Evolutionary conservation across 2,113 vertebrate genomes (phyloP).

Genomic region (Scomber scombrus): DNA sequence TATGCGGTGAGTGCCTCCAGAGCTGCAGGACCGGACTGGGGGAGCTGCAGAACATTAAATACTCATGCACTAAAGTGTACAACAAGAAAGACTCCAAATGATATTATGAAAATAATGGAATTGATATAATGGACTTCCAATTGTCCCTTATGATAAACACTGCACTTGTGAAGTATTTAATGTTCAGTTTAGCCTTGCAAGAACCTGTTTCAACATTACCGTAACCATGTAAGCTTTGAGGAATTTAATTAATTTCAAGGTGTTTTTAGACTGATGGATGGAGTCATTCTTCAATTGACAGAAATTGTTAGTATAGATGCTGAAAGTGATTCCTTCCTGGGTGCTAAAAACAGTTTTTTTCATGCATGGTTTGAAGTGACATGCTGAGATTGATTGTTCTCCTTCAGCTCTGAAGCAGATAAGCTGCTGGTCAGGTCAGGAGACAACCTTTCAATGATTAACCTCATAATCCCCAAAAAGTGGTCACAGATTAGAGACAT

Average conservation of each 20-base stretch:
- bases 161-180: neutral
- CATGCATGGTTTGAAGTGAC: neutral
- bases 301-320: neutral
- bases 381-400: conserved; percentile 41
- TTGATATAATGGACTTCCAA: neutral
- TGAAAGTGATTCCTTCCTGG: neutral
- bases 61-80: too few species aligned
- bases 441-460: conserved; percentile 58
- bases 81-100: too few species aligned
- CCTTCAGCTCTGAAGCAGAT: conserved; percentile 30
- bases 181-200: neutral
- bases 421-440: conserved; percentile 39
- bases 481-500: conserved; percentile 44
- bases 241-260: neutral
- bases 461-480: conserved; percentile 56
- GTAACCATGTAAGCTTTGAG: neutral
- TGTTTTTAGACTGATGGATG: neutral
- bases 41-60: too few species aligned
- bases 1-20: too few species aligned
- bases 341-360: neutral
- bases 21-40: too few species aligned
- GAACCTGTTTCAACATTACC: neutral
- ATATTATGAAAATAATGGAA: too few species aligned
- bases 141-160: neutral
- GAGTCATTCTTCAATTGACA: neutral